phyloP scores from a whole-genome alignment of 2,888 invertebrate genomes.

The Poecilus cupreus region DNA sequence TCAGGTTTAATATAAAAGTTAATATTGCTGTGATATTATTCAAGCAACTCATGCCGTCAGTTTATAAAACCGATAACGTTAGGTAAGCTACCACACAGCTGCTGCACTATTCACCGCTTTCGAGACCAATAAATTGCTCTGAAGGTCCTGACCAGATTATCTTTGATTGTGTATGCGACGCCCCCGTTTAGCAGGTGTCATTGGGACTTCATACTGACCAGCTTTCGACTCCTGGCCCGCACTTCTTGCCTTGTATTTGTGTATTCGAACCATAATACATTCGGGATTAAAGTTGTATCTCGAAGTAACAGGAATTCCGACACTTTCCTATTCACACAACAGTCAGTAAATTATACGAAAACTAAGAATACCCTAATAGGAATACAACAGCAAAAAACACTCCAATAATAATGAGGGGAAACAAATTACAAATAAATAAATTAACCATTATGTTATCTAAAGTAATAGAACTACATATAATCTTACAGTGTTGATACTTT shows the following conservation, averaged over 20 bases:
- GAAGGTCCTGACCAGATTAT: slow-evolving; percentile 66
- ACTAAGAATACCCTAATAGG: too few relatives aligned
- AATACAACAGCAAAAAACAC: too few relatives aligned
- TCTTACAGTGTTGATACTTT: too few relatives aligned
- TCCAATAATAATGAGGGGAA: slow-evolving; percentile 32
- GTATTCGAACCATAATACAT: slow-evolving; percentile 95
- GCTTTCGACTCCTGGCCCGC: slow-evolving; percentile 85
- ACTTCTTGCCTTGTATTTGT: slow-evolving; percentile 90
- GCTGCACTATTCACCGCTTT: slow-evolving; percentile 71
- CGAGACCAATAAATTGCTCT: slow-evolving; percentile 70
- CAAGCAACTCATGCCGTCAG: slow-evolving; percentile 26
- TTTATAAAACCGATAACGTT: slow-evolving; percentile 28
- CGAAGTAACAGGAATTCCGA: slow-evolving; percentile 90
- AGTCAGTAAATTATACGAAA: too few relatives aligned
- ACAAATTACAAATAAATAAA: slow-evolving; percentile 63
- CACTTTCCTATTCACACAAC: slow-evolving; percentile 79
- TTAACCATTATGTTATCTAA: too few relatives aligned
- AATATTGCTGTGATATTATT: slow-evolving; percentile 43
- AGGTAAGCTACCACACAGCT: slow-evolving; percentile 43
- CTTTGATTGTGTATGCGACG: slow-evolving; percentile 67
- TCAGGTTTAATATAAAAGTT: slow-evolving; percentile 30
- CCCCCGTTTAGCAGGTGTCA: slow-evolving; percentile 80
- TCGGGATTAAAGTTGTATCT: slow-evolving; percentile 93
- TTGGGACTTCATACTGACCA: slow-evolving; percentile 88
- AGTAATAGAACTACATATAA: too few relatives aligned